Evolutionary conservation across 2,113 vertebrate genomes (phyloP).

Genomic region (Grantiella picta): DNA sequence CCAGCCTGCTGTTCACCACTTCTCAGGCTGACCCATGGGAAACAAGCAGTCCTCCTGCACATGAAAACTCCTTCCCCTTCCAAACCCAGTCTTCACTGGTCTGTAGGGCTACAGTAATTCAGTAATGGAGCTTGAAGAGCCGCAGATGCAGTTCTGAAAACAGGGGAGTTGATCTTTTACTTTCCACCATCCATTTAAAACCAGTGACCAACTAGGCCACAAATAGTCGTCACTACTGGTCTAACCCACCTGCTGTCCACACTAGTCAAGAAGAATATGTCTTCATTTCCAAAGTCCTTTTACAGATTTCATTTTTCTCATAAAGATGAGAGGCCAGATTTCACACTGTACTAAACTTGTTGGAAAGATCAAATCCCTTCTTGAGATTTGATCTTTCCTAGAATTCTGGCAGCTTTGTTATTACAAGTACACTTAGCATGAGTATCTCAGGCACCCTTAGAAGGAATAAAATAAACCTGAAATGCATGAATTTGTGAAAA

Average conservation of each 20-base stretch:
- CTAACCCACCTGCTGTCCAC: accelerated
- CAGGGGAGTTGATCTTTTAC: not conserved
- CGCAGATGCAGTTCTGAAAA: not conserved
- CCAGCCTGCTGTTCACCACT: not conserved
- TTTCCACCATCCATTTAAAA: not conserved
- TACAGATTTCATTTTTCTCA: not conserved
- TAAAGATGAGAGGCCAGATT: not conserved
- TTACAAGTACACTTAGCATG: not conserved
- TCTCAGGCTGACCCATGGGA: not conserved
- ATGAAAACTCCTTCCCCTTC: not conserved
- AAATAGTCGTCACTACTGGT: not conserved
- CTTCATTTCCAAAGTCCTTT: not conserved
- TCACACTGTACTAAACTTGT: not conserved
- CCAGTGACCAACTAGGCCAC: not conserved
- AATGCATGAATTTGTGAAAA: not conserved
- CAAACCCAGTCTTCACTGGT: not conserved
- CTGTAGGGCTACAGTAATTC: not conserved
- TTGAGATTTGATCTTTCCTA: not conserved
- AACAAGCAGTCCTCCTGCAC: not conserved
- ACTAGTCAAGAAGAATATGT: not conserved
- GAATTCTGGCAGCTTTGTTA: not conserved
- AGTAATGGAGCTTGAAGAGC: not conserved
- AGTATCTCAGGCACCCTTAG: not conserved
- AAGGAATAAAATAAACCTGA: not conserved
- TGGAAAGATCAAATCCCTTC: not conserved